A percentile compares a stretch with the other conserved stretches of the same genome.
These are phyloP conservation scores for Ganaspis brasiliensis DNA, from an alignment of 2,888 invertebrate species.

Conservation along the genomic window DNA sequence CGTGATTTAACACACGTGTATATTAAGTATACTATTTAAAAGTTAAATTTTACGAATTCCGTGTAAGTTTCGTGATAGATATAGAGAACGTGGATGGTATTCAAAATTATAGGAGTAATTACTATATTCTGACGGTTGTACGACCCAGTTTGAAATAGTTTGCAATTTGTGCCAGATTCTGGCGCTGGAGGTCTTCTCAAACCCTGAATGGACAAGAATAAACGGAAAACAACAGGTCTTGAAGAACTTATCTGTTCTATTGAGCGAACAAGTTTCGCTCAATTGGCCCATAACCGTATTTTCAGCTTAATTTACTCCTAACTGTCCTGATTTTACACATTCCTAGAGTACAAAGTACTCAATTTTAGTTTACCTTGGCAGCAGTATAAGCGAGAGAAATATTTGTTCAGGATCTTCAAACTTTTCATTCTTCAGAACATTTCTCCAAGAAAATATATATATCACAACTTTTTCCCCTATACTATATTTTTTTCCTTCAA, in stretches of 20 bases:
- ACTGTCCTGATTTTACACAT: slow-evolving; percentile 35
- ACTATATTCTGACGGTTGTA: slow-evolving; percentile 31
- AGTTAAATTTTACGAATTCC: not conserved
- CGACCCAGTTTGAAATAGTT: slow-evolving; percentile 35
- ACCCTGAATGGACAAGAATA: slow-evolving; percentile 30
- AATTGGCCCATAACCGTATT: slow-evolving; percentile 36
- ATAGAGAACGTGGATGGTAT: not conserved
- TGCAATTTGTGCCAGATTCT: slow-evolving; percentile 19
- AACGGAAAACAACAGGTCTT: slow-evolving; percentile 37
- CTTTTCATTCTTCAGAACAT: slow-evolving; percentile 14
- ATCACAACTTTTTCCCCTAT: not conserved
- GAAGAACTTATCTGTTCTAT: slow-evolving; percentile 29
- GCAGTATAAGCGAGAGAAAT: slow-evolving; percentile 6
- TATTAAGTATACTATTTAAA: slow-evolving; percentile 3
- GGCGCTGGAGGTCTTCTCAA: slow-evolving; percentile 12
- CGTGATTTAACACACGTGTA: not conserved
- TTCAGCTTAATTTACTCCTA: slow-evolving; percentile 35
- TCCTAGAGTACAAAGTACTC: slow-evolving; percentile 13
- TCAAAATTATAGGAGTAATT: slow-evolving; percentile 23
- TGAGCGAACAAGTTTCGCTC: slow-evolving; percentile 39
- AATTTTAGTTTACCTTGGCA: slow-evolving; percentile 8
- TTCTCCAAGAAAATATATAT: not conserved
- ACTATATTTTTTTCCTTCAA: not conserved
- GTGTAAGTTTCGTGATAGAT: not conserved
- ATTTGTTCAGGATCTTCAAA: slow-evolving; percentile 20